phyloP scores from a whole-genome alignment of 2,888 invertebrate genomes.

The Idaea straminata region DNA sequence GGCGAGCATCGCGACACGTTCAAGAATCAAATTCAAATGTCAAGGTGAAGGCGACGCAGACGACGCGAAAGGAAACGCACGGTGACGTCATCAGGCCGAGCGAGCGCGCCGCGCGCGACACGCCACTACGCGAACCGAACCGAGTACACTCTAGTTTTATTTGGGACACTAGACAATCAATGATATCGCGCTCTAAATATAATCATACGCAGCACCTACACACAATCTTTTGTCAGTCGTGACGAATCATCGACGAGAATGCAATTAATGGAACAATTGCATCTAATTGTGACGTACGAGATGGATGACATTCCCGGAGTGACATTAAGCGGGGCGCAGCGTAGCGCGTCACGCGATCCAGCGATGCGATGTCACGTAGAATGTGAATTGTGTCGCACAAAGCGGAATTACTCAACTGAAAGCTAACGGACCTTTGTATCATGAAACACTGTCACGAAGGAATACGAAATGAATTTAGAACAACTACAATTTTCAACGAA shows the following conservation, averaged over 20 bases:
- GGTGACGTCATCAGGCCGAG: constrained; percentile 65
- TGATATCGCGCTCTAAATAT: constrained; percentile 36
- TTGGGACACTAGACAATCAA: constrained; percentile 48
- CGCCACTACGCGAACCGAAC: constrained; percentile 31
- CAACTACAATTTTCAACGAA: neutral
- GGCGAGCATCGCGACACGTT: constrained; percentile 60
- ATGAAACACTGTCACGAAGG: neutral
- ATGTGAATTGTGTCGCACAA: constrained; percentile 3
- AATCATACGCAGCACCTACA: constrained; percentile 23
- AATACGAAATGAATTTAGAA: neutral
- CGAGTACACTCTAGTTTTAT: constrained; percentile 42
- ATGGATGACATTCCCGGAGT: constrained; percentile 15
- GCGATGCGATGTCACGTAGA: neutral
- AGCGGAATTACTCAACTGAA: neutral
- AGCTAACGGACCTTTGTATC: neutral
- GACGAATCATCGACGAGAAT: neutral
- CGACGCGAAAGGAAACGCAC: constrained; percentile 66
- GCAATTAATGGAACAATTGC: neutral
- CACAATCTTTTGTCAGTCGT: constrained; percentile 18
- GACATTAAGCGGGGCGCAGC: constrained; percentile 7
- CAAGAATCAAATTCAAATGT: constrained; percentile 72
- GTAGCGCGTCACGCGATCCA: constrained; percentile 8
- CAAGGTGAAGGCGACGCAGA: constrained; percentile 65
- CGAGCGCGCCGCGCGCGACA: constrained; percentile 49
- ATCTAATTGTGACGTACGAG: neutral